These are phyloP conservation scores for Cordylochernes scorpioides DNA, from an alignment of 2,888 invertebrate species.

Conservation along the genomic window DNA sequence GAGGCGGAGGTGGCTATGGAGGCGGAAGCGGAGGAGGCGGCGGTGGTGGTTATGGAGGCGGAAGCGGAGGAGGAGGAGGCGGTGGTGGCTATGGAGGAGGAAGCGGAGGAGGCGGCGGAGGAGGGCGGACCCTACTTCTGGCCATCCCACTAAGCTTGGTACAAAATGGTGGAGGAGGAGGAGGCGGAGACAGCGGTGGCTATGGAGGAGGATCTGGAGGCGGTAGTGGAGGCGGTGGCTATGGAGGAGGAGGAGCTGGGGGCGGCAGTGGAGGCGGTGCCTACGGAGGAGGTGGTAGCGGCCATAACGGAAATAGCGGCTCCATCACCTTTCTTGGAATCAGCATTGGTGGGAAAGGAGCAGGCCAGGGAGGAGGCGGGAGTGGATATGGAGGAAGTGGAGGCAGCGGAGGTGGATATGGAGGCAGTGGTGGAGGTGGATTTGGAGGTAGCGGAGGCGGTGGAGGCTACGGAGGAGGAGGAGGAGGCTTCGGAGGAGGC, in stretches of 20 bases:
- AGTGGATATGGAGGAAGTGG: not conserved
- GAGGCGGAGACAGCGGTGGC: not conserved
- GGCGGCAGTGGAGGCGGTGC: not conserved
- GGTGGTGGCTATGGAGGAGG: not conserved
- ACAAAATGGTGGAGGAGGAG: no score
- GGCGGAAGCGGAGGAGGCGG: no score
- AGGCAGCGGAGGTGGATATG: not conserved
- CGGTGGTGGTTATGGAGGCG: no score
- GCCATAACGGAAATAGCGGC: not conserved
- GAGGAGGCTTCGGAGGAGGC: not conserved
- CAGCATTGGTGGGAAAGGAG: not conserved
- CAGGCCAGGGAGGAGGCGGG: not conserved
- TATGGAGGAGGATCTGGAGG: no score
- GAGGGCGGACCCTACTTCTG: no score
- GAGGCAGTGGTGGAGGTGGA: not conserved
- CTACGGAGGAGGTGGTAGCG: not conserved
- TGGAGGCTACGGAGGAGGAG: no score
- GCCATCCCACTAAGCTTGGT: no score
- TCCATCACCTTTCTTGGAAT: no score
- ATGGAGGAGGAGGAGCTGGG: not conserved
- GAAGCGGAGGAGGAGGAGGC: not conserved
- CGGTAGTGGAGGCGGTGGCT: not conserved
- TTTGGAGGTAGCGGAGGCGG: not conserved
- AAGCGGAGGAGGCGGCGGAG: not conserved
- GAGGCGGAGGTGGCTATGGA: not conserved